Evolutionary conservation across 2,888 invertebrate species (phyloP), one percentile per base, ranked within the genome.

Genomic region (Plagodis dolabraria): DNA sequence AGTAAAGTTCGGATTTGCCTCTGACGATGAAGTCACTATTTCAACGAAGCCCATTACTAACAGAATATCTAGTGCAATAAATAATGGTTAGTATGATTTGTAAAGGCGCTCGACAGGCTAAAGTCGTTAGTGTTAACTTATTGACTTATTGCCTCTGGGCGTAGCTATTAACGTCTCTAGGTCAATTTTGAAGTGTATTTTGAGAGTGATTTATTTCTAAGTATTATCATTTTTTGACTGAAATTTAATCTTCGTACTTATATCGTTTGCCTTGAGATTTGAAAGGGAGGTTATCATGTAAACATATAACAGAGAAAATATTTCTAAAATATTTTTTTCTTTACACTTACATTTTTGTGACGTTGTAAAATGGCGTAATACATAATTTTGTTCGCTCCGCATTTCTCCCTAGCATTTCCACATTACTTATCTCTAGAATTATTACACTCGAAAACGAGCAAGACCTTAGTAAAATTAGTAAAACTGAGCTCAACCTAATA

Each of bases 1-100:
- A 40, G 40, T 40, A 40, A 10, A 36, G 10, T 75, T 74, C 56
- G 67, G 70, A 68, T 71, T 70, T 71, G 74, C 61, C 63, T 69
- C 67, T 66, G 61, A 67, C 70, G 59, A 64, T 45, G 50, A 22
- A 5, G 22, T 44, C 55, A 55, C 54, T 55, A 55, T 60, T 60
- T 60, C 60, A 55, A 34, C 46, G 6, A 40, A 36, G 34, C 42
- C 55, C 60, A 49, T 60, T 60, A 56, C 52, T 48, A 56, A 53
- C 49, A 53, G 60, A 61, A 53, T 60, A 60, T 61, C 56, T 61
- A 40, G 56, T 53, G 42, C 33, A 61, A 61, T 61, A 61, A 61
- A 61, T 57, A 61, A 49, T 53, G 47, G 56, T 61, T 61, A 53
- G 60, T 46, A 61, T 57, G 60, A 56, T 61, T 61, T 61, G 60